phyloP scores from a whole-genome alignment of 1,140 invertebrate species.

The Plutomurus gul region DNA sequence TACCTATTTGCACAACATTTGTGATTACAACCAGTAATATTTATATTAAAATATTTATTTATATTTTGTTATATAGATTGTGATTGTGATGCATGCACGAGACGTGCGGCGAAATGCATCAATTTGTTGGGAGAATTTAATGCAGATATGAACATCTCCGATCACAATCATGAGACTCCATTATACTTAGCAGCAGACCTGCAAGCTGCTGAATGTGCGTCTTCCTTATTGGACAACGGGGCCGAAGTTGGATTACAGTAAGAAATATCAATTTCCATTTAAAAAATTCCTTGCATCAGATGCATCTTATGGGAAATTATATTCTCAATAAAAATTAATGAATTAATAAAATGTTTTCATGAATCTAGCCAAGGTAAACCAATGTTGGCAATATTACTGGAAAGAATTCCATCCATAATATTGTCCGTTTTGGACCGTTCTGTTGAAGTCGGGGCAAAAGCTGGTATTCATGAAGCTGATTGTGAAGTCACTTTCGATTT shows the following conservation, averaged over 20 bases:
- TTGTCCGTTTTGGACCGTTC: constrained; percentile 39
- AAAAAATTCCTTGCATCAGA: neutral
- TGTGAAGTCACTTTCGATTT: constrained; percentile 42
- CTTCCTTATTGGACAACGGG: constrained; percentile 34
- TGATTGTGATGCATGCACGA: constrained; percentile 34
- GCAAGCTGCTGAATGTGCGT: neutral
- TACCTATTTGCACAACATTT: no score
- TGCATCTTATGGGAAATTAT: neutral
- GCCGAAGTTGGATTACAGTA: constrained; percentile 19
- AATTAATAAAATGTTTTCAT: neutral
- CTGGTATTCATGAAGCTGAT: constrained; percentile 12
- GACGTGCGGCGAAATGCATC: constrained; percentile 29
- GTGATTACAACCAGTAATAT: no score
- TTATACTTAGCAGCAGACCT: constrained; percentile 17
- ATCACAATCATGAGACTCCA: constrained; percentile 31
- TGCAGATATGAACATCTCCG: constrained; percentile 32
- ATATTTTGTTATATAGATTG: constrained; percentile 23
- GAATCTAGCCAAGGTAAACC: neutral
- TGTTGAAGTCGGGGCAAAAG: neutral
- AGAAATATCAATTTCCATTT: neutral
- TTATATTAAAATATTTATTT: neutral
- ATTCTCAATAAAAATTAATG: neutral
- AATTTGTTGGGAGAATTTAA: constrained; percentile 33
- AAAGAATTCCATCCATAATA: constrained; percentile 39
- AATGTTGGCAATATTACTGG: constrained; percentile 34